Conservation (phyloP, 2,797 vertebrate genomes). For the Gephyroberyx darwinii region DNA sequence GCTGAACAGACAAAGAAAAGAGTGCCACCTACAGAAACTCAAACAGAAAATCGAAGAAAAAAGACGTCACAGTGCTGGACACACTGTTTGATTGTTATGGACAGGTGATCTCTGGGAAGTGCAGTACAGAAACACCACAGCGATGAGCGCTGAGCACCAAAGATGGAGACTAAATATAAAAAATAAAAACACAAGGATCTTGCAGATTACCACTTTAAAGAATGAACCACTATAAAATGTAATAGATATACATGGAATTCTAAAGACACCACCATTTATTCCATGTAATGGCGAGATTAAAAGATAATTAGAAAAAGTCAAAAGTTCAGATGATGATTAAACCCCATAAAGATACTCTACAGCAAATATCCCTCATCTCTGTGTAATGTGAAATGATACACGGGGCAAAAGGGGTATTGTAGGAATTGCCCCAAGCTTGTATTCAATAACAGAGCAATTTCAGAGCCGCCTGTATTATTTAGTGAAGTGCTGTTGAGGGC, state of each 20-base stretch:
- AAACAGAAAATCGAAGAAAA: too few relatives aligned
- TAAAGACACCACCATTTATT: constrained; percentile 12
- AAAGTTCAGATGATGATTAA: constrained; percentile 58
- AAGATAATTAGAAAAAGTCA: constrained; percentile 39
- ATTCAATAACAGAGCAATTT: constrained; percentile 62
- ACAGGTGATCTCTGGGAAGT: too few relatives aligned
- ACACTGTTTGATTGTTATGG: too few relatives aligned
- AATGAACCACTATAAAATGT: background rate
- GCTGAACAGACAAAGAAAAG: too few relatives aligned
- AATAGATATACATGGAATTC: constrained; percentile 2
- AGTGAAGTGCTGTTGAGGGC: constrained; percentile 58
- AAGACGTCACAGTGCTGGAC: too few relatives aligned
- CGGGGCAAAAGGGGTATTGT: constrained; percentile 29
- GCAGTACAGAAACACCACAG: too few relatives aligned
- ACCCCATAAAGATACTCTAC: constrained; percentile 28
- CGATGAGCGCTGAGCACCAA: too few relatives aligned
- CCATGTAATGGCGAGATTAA: constrained; percentile 28
- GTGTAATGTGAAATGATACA: constrained; percentile 37
- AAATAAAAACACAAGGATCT: too few relatives aligned
- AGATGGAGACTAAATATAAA: too few relatives aligned
- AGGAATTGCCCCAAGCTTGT: constrained; percentile 37
- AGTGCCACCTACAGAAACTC: too few relatives aligned
- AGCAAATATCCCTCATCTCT: constrained; percentile 34
- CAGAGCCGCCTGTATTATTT: constrained; percentile 62
- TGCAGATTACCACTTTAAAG: background rate